Conservation (phyloP, 2,797 vertebrate genomes). For the Helostoma temminkii region DNA sequence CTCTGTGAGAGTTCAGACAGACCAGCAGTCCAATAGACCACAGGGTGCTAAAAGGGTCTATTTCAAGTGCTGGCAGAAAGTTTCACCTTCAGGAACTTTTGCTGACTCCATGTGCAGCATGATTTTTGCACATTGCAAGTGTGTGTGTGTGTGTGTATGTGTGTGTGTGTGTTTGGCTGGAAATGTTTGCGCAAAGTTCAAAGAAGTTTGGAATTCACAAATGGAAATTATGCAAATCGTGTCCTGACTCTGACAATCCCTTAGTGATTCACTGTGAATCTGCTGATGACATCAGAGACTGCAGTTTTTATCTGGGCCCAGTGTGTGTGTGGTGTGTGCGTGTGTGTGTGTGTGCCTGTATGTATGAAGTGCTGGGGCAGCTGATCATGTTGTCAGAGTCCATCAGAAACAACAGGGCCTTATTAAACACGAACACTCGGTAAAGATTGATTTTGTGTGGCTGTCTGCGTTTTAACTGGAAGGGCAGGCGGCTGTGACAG, state of each 20-base stretch:
- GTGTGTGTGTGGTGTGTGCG: slow-evolving; percentile 10
- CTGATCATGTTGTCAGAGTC: slow-evolving; percentile 70
- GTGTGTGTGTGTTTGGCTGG: slow-evolving; percentile 8
- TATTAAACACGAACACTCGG: slow-evolving; percentile 71
- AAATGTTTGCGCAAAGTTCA: slow-evolving; percentile 60
- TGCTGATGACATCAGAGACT: slow-evolving; percentile 57
- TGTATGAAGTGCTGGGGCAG: slow-evolving; percentile 11
- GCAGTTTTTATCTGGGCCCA: slow-evolving; percentile 25
- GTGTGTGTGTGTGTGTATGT: slow-evolving; percentile 13
- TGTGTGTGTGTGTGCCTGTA: slow-evolving; percentile 4
- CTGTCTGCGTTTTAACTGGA: slow-evolving; percentile 64
- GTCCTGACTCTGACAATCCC: slow-evolving; percentile 48
- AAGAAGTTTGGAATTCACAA: slow-evolving; percentile 60
- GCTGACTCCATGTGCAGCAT: slow-evolving; percentile 41
- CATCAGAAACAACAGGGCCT: slow-evolving; percentile 68
- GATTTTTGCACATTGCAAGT: slow-evolving; percentile 41
- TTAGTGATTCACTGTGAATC: slow-evolving; percentile 41
- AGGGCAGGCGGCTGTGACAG: slow-evolving; percentile 60
- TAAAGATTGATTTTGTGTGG: slow-evolving; percentile 74
- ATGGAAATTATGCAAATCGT: slow-evolving; percentile 60
- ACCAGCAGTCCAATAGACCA: slow-evolving; percentile 67
- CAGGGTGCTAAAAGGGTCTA: slow-evolving; percentile 77
- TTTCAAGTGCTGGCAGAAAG: slow-evolving; percentile 67
- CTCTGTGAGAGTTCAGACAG: slow-evolving; percentile 66
- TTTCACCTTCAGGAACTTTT: slow-evolving; percentile 64